Evolutionary conservation across 2,888 invertebrate genomes (phyloP).

Genomic region (Andrena haemorrhoa): DNA sequence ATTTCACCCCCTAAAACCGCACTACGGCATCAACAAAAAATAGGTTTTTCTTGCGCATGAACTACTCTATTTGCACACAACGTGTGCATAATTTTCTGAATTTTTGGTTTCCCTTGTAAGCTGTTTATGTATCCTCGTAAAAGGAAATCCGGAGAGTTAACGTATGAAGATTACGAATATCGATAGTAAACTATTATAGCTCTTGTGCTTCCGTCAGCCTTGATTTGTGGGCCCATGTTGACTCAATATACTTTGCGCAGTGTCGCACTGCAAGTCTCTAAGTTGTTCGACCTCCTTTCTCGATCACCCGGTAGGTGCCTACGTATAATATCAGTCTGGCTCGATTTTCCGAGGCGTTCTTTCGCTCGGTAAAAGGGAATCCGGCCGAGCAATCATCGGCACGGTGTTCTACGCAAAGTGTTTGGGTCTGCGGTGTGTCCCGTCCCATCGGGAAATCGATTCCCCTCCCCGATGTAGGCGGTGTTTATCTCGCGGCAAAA

Average conservation of each 20-base stretch:
- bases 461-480: slow-evolving; percentile 4
- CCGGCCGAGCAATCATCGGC: slow-evolving; percentile 20
- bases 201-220: neutral
- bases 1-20: too few species aligned
- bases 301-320: neutral
- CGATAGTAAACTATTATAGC: neutral
- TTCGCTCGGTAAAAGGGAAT: slow-evolving; percentile 21
- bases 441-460: slow-evolving; percentile 33
- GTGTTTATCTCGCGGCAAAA: slow-evolving; percentile 17
- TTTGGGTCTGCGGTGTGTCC: slow-evolving; percentile 14
- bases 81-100: too few species aligned
- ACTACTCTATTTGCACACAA: too few species aligned
- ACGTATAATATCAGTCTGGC: neutral
- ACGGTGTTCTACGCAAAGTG: slow-evolving; percentile 16
- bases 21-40: too few species aligned
- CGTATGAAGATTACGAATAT: neutral
- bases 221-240: neutral
- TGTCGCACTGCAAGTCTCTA: neutral
- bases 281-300: neutral
- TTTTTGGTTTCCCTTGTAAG: neutral
- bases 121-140: neutral
- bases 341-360: slow-evolving; percentile 27
- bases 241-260: neutral
- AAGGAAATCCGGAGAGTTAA: neutral
- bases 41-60: too few species aligned